phyloP scores from a whole-genome alignment of 1,140 invertebrate species.

The Drosophila nigrodunni region DNA sequence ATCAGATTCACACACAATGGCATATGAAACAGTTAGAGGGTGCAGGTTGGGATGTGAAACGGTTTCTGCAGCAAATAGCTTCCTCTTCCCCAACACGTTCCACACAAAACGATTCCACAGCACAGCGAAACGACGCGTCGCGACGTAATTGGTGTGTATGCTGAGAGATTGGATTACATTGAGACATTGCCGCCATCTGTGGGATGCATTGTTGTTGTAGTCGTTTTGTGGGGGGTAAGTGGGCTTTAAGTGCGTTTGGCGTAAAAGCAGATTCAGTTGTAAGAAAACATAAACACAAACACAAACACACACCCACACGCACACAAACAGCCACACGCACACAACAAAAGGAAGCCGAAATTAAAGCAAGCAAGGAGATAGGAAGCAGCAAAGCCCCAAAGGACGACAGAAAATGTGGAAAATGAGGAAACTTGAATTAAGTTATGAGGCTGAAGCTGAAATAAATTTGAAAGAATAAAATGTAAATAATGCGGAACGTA shows the following conservation, averaged over 20 bases:
- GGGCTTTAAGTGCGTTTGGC: constrained; percentile 19
- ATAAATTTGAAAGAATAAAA: constrained; percentile 67
- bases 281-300: not conserved
- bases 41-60: not conserved
- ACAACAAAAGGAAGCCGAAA: constrained; percentile 18
- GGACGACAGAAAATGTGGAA: constrained; percentile 13
- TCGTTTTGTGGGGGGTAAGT: constrained; percentile 21
- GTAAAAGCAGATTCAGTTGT: constrained; percentile 11
- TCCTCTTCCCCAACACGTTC: not conserved
- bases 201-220: constrained; percentile 11
- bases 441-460: constrained; percentile 56
- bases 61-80: not conserved
- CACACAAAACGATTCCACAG: not conserved
- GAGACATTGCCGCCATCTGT: not conserved
- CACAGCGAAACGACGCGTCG: not conserved
- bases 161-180: constrained; percentile 21
- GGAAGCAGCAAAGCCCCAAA: constrained; percentile 1
- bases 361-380: constrained; percentile 11
- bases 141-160: constrained; percentile 14
- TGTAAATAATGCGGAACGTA: constrained; percentile 63
- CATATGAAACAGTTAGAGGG: not conserved
- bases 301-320: no score
- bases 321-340: not conserved
- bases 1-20: not conserved
- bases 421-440: constrained; percentile 60